A percentile compares a stretch with the other conserved stretches of the same genome.
phyloP scores from a whole-genome alignment of 1,140 invertebrate genomes.

The Papilio glaucus region DNA sequence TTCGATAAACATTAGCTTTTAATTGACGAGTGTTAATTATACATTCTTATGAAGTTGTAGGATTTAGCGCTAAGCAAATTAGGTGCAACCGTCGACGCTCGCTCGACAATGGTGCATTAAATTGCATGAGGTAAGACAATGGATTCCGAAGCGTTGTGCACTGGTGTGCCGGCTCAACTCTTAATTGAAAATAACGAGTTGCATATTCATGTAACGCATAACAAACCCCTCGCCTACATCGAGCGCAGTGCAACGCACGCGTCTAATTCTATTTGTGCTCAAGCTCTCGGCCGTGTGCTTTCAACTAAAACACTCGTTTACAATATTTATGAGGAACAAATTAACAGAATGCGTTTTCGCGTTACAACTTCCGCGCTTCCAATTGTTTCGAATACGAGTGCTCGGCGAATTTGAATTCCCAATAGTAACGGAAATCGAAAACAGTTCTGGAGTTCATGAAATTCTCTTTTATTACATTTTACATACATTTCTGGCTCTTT shows the following conservation, averaged over 20 bases:
- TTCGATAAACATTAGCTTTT: not conserved
- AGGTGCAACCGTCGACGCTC: conserved; percentile 10
- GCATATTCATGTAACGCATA: conserved; percentile 67
- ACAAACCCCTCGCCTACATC: conserved; percentile 53
- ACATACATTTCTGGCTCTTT: too few relatives aligned
- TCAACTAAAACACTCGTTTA: conserved; percentile 49
- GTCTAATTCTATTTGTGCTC: conserved; percentile 65
- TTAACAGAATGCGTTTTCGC: conserved; percentile 18
- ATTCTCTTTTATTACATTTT: too few relatives aligned
- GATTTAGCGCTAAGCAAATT: conserved; percentile 21
- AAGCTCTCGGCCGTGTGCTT: conserved; percentile 54
- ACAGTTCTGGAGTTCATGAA: not conserved
- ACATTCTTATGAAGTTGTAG: not conserved
- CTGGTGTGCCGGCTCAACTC: conserved; percentile 48
- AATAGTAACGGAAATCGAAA: not conserved
- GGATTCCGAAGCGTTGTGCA: conserved; percentile 50
- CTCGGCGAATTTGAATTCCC: not conserved
- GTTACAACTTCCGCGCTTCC: conserved; percentile 2
- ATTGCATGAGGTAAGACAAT: conserved; percentile 58
- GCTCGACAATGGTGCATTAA: conserved; percentile 57
- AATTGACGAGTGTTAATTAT: not conserved
- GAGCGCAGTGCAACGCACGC: conserved; percentile 40
- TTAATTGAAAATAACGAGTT: conserved; percentile 73
- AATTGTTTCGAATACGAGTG: conserved; percentile 1
- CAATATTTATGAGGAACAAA: conserved; percentile 23